A percentile compares a stretch with the other conserved stretches of the same genome.
Conservation (phyloP, 2,888 invertebrate genomes). For the Apamea anceps region DNA sequence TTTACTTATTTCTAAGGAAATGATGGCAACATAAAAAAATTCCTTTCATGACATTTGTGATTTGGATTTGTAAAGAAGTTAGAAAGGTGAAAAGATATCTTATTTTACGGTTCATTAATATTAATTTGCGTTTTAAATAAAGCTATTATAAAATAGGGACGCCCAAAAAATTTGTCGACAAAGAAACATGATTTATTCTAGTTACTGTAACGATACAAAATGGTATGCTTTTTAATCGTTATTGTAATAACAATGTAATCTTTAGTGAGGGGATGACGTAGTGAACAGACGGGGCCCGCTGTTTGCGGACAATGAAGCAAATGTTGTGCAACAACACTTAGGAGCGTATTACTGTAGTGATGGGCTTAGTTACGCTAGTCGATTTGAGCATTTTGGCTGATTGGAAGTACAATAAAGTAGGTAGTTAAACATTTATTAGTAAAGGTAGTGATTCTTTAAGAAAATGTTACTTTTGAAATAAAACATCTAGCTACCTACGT, state of each 20-base stretch:
- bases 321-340: conserved; percentile 87
- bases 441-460: no score
- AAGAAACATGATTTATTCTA: conserved; percentile 78
- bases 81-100: conserved; percentile 36
- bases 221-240: conserved; percentile 81
- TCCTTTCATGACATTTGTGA: conserved; percentile 17
- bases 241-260: conserved; percentile 84
- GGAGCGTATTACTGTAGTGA: conserved; percentile 76
- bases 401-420: not conserved
- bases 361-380: conserved; percentile 64
- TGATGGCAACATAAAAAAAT: conserved; percentile 20
- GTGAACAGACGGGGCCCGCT: conserved; percentile 76
- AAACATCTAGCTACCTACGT: no score
- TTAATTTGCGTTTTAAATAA: conserved; percentile 67
- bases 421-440: not conserved
- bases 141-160: conserved; percentile 65
- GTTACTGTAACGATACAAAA: conserved; percentile 74
- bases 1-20: conserved; percentile 7
- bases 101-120: conserved; percentile 71
- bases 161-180: conserved; percentile 78
- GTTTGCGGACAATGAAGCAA: conserved; percentile 80
- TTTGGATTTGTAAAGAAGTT: conserved; percentile 30
- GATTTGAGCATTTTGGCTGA: conserved; percentile 35
- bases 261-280: conserved; percentile 80
- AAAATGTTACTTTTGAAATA: not conserved